Evolutionary conservation across 2,888 invertebrate genomes (phyloP).

Genomic region (Orthonevra nobilis): DNA sequence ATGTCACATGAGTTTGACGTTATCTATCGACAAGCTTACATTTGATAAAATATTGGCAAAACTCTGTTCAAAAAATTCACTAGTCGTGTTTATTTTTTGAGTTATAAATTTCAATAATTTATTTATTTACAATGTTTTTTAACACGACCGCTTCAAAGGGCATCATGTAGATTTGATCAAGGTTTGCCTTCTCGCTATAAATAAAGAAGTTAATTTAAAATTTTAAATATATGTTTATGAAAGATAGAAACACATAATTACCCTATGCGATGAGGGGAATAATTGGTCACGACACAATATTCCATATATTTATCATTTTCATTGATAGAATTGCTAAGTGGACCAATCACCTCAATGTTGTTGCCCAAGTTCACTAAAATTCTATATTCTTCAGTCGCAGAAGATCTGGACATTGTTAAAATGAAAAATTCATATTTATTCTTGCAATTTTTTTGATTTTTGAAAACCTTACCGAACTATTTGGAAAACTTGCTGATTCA

Average conservation of each 20-base stretch:
- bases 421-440: background rate
- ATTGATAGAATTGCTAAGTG: constrained; percentile 64
- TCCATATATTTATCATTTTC: constrained; percentile 72
- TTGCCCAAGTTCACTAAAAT: constrained; percentile 76
- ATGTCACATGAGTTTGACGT: no score
- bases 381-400: constrained; percentile 75
- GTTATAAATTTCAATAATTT: no score
- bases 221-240: background rate
- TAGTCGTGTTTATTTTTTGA: no score
- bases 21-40: no score
- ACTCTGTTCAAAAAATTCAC: no score
- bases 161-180: constrained; percentile 73
- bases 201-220: background rate
- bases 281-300: constrained; percentile 73
- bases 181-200: constrained; percentile 73
- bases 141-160: constrained; percentile 76
- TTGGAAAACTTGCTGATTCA: constrained; percentile 76
- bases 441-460: no score
- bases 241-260: constrained; percentile 46
- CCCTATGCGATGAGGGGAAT: constrained; percentile 74
- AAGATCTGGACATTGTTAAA: constrained; percentile 68
- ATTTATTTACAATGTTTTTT: constrained; percentile 33
- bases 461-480: constrained; percentile 73
- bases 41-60: no score
- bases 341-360: constrained; percentile 72